These are phyloP conservation scores for Euglossa dilemma DNA, from an alignment of 1,140 invertebrate genomes.

Conservation along the genomic window DNA sequence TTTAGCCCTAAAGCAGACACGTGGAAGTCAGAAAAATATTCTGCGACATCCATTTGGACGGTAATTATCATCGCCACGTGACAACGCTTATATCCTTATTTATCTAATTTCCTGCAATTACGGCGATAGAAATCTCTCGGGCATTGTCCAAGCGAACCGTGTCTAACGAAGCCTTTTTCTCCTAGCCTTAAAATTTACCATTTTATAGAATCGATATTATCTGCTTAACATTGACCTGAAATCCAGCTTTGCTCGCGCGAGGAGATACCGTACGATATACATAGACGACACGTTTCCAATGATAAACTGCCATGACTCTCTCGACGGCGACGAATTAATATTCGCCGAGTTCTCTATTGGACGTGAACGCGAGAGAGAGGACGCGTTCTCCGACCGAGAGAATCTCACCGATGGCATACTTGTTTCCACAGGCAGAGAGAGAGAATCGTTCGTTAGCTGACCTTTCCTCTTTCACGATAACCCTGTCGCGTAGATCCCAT, in stretches of 20 bases:
- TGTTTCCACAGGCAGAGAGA: neutral
- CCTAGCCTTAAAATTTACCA: too few species aligned
- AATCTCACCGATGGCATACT: constrained; percentile 36
- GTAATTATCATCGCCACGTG: neutral
- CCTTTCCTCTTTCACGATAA: constrained; percentile 57
- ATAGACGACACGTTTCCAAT: neutral
- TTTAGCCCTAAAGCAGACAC: too few species aligned
- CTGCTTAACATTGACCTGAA: neutral
- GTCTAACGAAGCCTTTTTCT: constrained; percentile 8
- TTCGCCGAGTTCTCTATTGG: constrained; percentile 1
- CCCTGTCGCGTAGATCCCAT: constrained; percentile 42
- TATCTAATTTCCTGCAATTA: neutral
- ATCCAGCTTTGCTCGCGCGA: neutral
- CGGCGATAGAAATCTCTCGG: neutral
- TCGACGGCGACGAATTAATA: constrained; percentile 4
- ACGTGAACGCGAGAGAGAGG: neutral
- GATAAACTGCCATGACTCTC: neutral
- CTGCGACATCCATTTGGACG: neutral
- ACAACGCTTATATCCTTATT: neutral
- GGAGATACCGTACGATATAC: neutral
- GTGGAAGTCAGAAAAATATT: too few species aligned
- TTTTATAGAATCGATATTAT: constrained; percentile 6
- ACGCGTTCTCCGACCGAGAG: neutral
- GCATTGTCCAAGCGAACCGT: neutral
- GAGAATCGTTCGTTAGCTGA: constrained; percentile 23